These are phyloP conservation scores for Drymonia ruficornis DNA, from an alignment of 2,888 invertebrate genomes.

Conservation along the genomic window DNA sequence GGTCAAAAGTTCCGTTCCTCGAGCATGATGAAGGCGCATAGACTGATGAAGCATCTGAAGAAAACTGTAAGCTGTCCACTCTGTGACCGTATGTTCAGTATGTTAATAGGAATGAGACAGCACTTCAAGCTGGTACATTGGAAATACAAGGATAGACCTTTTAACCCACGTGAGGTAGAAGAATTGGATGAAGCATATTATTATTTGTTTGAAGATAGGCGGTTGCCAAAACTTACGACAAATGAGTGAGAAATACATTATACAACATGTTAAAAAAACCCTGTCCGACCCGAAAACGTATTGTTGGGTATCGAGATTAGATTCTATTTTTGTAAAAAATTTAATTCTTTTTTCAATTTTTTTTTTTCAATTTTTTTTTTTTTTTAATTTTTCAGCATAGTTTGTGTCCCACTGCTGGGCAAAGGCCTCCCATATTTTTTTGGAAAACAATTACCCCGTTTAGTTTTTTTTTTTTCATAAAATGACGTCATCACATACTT, in stretches of 20 bases:
- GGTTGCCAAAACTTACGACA: conserved; percentile 23
- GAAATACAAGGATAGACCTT: conserved; percentile 47
- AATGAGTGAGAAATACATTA: not conserved
- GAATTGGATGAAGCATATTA: conserved; percentile 41
- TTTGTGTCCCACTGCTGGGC: no score
- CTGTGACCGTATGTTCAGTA: conserved; percentile 52
- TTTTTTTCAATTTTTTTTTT: no score
- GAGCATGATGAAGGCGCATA: conserved; percentile 54
- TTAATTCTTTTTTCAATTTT: no score
- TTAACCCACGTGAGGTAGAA: conserved; percentile 43
- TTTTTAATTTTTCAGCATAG: no score
- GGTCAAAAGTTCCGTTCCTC: conserved; percentile 53
- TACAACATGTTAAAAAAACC: no score
- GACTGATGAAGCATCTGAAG: conserved; percentile 51
- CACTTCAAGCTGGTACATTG: conserved; percentile 59
- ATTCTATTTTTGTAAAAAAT: no score
- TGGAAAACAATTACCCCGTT: no score
- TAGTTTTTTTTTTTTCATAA: no score
- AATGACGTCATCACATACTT: no score
- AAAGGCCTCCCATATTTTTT: no score
- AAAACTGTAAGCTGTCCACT: conserved; percentile 51
- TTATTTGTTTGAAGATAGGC: conserved; percentile 49
- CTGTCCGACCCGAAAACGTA: no score
- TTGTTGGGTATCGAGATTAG: no score
- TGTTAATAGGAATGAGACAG: conserved; percentile 52